A percentile compares a stretch with the other conserved stretches of the same genome.
Evolutionary conservation across 1,140 invertebrate genomes (phyloP).

Genomic region (Uloborus diversus): DNA sequence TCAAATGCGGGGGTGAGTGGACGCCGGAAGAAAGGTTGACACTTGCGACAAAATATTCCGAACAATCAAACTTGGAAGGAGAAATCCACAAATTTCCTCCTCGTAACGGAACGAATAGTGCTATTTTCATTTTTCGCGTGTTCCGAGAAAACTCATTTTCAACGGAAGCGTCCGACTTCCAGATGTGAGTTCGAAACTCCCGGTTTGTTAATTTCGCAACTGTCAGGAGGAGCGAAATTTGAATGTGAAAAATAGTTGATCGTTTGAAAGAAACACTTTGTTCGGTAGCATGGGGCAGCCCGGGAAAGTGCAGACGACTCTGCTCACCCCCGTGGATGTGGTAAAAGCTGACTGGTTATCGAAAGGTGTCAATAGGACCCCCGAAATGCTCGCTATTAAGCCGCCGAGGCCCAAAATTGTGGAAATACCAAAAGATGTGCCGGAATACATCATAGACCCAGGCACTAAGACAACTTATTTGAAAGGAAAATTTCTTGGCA

Average conservation of each 20-base stretch:
- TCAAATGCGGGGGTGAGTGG: slow-evolving; percentile 40
- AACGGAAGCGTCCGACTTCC: neutral
- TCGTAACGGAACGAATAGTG: no score
- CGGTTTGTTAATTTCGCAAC: neutral
- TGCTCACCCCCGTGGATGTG: slow-evolving; percentile 53
- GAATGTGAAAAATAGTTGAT: slow-evolving; percentile 9
- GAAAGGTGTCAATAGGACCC: slow-evolving; percentile 11
- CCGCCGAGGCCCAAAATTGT: slow-evolving; percentile 28
- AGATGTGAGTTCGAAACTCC: neutral
- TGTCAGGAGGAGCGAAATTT: neutral
- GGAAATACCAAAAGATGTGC: slow-evolving; percentile 63
- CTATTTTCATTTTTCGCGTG: no score
- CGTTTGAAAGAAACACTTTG: neutral
- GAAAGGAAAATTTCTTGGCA: slow-evolving; percentile 70
- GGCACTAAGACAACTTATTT: slow-evolving; percentile 68
- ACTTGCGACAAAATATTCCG: no score
- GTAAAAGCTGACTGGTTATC: slow-evolving; percentile 51
- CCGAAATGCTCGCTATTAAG: slow-evolving; percentile 9
- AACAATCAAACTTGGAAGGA: neutral
- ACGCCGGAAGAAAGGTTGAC: neutral
- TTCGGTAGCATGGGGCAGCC: slow-evolving; percentile 33
- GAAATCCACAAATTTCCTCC: neutral
- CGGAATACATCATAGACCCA: slow-evolving; percentile 69
- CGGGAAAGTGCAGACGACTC: slow-evolving; percentile 42
- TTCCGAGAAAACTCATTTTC: no score